Conservation (phyloP, 2,888 invertebrate genomes). For the Cyclophora albipunctata region DNA sequence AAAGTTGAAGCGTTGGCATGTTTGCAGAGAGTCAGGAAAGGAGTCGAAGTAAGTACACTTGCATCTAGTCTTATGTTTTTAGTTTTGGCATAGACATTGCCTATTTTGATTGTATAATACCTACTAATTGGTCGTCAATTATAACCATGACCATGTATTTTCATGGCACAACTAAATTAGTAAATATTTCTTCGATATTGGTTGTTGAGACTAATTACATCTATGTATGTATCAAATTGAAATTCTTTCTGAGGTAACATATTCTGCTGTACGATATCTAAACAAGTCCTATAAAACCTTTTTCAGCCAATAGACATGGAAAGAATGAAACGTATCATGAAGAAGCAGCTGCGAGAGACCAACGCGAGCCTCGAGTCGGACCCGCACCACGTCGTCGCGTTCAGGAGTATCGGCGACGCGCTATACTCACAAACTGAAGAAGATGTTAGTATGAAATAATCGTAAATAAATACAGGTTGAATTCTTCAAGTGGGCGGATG, state of each 20-base stretch:
- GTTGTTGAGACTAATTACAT: too few species aligned
- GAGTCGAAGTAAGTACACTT: constrained; percentile 34
- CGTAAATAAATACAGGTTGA: too few species aligned
- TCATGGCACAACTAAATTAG: not conserved
- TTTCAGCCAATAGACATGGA: constrained; percentile 80
- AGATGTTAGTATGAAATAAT: constrained; percentile 75
- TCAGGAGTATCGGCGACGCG: constrained; percentile 86
- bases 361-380: constrained; percentile 83
- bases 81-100: not conserved
- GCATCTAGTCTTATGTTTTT: not conserved
- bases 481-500: too few species aligned
- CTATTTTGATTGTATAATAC: not conserved
- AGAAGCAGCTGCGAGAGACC: constrained; percentile 80
- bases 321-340: constrained; percentile 82
- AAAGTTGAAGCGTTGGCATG: constrained; percentile 69
- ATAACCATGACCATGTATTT: not conserved
- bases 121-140: not conserved
- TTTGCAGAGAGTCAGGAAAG: constrained; percentile 34
- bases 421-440: constrained; percentile 84
- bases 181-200: too few species aligned
- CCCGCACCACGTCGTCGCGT: constrained; percentile 86
- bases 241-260: too few species aligned
- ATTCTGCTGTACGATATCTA: too few species aligned
- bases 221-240: too few species aligned
- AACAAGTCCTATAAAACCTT: too few species aligned